Evolutionary conservation across 2,888 invertebrate species (phyloP), one percentile per base, ranked within the genome.

Genomic region (Lycia hirtaria): DNA sequence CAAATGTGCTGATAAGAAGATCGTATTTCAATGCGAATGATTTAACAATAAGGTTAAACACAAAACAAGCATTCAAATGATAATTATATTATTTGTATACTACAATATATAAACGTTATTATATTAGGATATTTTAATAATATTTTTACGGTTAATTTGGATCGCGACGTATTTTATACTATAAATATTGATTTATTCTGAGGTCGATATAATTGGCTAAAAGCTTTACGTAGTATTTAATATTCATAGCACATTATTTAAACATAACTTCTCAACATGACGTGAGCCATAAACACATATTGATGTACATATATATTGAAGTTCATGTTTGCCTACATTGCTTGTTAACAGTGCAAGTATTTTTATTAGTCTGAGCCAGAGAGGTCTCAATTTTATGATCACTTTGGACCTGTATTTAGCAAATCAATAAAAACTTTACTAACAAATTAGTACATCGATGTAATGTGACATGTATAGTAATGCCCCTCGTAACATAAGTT

Each of bases 331-430:
- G 49, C 28, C 30, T 53, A 53, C 48, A 51, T 53, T 58, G 37
- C 49, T 56, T 40, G 47, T 43, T 56, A 56, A 55, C 41, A 44
- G 50, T 50, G 50, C 56, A 57, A 53, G 60, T 56, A 32, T 33
- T n/a, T n/a, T n/a, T n/a, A 38, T 41, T 47, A 51, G 43, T 19
- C 19, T 17, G 41, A 58, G 30, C 6, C 22, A n/a, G 14, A 33
- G 9, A 1, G 15, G 12, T 32, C 7, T 20, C 17, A 12, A 43
- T 43, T 41, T 26, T 43, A 43, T 17, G 19, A 17, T 15, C 6
- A 17, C 5, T 2, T 28, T 43, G 15, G 19, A 43, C 12, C 14
- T 22, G 22, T 12, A 28, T 30, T 30, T 44, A 19, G 15, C 41
- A 44, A 1, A 30, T 44, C 30, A 33, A 20, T 7, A 45, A 32